Evolutionary conservation across 2,888 invertebrate genomes (phyloP).

Genomic region (Caenorhabditis doughertyi): DNA sequence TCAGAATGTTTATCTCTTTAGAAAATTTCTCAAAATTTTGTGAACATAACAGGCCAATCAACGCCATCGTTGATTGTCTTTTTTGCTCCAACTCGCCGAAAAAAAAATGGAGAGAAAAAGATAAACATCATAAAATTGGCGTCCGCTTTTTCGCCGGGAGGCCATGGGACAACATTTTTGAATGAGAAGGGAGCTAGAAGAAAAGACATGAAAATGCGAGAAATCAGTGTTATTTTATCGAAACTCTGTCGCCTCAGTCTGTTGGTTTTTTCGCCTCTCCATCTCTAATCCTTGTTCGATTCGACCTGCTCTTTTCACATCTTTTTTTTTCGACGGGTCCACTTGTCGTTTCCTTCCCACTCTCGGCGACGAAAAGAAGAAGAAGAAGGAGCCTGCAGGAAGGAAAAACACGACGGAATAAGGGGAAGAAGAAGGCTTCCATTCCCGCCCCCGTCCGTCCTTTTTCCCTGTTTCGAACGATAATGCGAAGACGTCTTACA

Average conservation of each 20-base stretch:
- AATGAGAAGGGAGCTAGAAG: conserved; percentile 24
- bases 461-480: conserved; percentile 46
- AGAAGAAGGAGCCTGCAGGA: conserved; percentile 50
- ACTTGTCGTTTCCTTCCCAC: conserved; percentile 56
- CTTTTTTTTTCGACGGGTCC: conserved; percentile 48
- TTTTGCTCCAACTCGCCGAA: background rate
- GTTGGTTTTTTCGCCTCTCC: conserved; percentile 15
- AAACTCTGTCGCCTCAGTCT: conserved; percentile 26
- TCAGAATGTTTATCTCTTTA: background rate
- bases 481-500: conserved; percentile 50
- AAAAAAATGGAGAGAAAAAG: conserved; percentile 33
- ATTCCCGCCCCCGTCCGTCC: conserved; percentile 51
- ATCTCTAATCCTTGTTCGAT: conserved; percentile 59
- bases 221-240: conserved; percentile 63
- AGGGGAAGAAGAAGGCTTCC: conserved; percentile 51
- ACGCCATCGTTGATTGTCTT: conserved; percentile 45
- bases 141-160: conserved; percentile 16
- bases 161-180: background rate
- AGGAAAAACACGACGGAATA: conserved; percentile 31
- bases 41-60: conserved; percentile 46
- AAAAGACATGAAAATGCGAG: conserved; percentile 46
- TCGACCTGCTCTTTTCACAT: conserved; percentile 55
- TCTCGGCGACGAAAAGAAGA: conserved; percentile 57
- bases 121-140: conserved; percentile 62
- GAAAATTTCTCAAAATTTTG: conserved; percentile 11